Evolutionary conservation across 1,140 invertebrate species (phyloP), one percentile per base, ranked within the genome.

Genomic region (Pseudomyrmex concolor): DNA sequence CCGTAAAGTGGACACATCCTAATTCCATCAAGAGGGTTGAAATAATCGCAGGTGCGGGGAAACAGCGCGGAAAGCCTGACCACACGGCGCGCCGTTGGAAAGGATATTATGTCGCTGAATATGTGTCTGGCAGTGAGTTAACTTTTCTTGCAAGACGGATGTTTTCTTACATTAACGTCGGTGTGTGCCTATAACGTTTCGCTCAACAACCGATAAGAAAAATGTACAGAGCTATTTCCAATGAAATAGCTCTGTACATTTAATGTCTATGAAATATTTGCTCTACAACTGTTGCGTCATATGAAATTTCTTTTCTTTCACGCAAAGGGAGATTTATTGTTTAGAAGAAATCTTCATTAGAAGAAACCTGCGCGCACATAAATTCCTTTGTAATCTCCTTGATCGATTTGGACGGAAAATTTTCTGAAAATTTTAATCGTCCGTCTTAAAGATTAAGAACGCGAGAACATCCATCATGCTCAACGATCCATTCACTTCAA

Each of bases 381-480:
- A 5, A n/a, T 25, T 66, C 10, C 9, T 74, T 43, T 5, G 8
- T 17, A 55, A n/a, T 13, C 12, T 7, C 9, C 2, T 78, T 34
- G 17, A 45, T 59, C 15, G 45, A 72, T 51, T 73, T 22, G 25
- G n/a, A 51, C 22, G 57, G 54, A 13, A 70, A 57, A 25, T 25
- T 78, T 68, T 57, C 17, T 34, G 15, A 70, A 12, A 57, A 50
- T 48, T 48, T 55, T 34, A 67, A 4, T 86, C 76, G 48, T 63
- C 73, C 13, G 59, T 63, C 59, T 15, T 51, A 15, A 57, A 22
- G 43, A 78, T 84, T 70, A 71, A 86, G 70, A 87, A 86, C 45
- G 17, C 55, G 64, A 72, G 34, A 86, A 50, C 57, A 86, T 87
- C 86, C 82, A 84, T 87, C 85, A 87, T 78, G 55, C 72, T 77